Base-by-base conservation (phyloP, 2,797 vertebrate species). In the Gobionotothen gibberifrons region DNA sequence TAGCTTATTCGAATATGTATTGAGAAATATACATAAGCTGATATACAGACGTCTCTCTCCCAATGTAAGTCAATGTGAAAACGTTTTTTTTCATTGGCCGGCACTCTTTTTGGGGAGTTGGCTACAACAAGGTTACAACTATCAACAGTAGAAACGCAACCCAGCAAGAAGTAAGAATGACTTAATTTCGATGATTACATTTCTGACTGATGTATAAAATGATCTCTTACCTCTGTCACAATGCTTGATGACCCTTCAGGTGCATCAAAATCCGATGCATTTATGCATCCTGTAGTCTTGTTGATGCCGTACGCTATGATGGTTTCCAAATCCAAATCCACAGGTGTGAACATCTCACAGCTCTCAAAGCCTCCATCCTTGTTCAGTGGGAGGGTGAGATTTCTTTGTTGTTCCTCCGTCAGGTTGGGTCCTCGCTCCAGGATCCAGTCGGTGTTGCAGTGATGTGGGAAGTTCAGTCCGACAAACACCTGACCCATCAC, bases 401-500 rank as follows among this genome's bases (percentile, higher is more conserved):
- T 93, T 83, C 82, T 85, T 78, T 89, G 95, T 58, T 90, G 85
- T 0, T 96, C 93, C 0, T 76, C 32, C 0, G 95, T 96, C 83
- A 98, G 85, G 89, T 96, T 96, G 19, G 94, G 86, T 9, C 78
- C 92, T 0, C 32, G 2, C 0, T 79, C 59, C 32, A 80, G 78
- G 72, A 97, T 96, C 97, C 97, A 99, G 90, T 89, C 69, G 13
- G 95, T 97, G 63, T 96, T 88, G 1, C 97, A 98, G 89, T 94
- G 74, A 60, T 97, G 94, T 0, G 93, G 82, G 57, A 95, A 94
- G 0, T 53, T 40, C 0, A 90, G n/a, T 0, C 92, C 94, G 53
- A 93, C 93, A 44, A 97, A 98, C 36, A 97, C 88, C 49, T 97
- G 97, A 3, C 85, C 51, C 2, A 97, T 96, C 75, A 97, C 85